These are phyloP conservation scores for Leucania comma DNA, from an alignment of 2,888 invertebrate genomes.

Conservation along the genomic window DNA sequence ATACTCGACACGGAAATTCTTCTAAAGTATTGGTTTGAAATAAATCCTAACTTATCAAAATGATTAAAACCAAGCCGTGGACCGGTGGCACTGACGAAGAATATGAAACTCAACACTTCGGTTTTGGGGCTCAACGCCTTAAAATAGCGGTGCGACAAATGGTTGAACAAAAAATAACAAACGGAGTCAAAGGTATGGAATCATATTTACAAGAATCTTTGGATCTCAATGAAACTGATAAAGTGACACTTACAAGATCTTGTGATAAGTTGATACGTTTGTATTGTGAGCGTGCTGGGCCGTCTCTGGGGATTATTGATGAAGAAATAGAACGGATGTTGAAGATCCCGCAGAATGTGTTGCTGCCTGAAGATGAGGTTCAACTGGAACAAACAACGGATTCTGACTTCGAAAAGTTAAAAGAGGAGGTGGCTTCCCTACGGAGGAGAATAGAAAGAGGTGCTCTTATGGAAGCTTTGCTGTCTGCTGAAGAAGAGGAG, in stretches of 20 bases:
- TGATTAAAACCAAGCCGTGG: conserved; percentile 83
- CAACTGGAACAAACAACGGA: conserved; percentile 80
- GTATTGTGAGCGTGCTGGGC: conserved; percentile 83
- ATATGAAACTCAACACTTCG: conserved; percentile 88
- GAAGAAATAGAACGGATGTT: conserved; percentile 82
- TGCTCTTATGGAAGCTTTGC: conserved; percentile 83
- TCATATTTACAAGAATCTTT: conserved; percentile 79
- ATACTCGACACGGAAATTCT: neutral
- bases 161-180: conserved; percentile 85
- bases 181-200: conserved; percentile 84
- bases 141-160: conserved; percentile 86
- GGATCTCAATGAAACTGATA: conserved; percentile 84
- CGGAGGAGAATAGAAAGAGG: conserved; percentile 82
- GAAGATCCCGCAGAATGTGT: conserved; percentile 81
- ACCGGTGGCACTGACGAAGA: conserved; percentile 86
- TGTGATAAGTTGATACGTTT: conserved; percentile 83
- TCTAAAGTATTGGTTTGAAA: conserved; percentile 1
- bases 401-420: conserved; percentile 79
- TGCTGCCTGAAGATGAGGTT: conserved; percentile 84
- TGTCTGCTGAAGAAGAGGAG: conserved; percentile 83
- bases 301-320: conserved; percentile 80
- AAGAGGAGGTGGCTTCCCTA: conserved; percentile 79
- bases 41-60: conserved; percentile 53
- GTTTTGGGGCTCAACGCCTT: conserved; percentile 85
- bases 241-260: conserved; percentile 77